These are phyloP conservation scores for Chaetura pelagica DNA, from an alignment of 2,113 vertebrate species.

Conservation along the genomic window DNA sequence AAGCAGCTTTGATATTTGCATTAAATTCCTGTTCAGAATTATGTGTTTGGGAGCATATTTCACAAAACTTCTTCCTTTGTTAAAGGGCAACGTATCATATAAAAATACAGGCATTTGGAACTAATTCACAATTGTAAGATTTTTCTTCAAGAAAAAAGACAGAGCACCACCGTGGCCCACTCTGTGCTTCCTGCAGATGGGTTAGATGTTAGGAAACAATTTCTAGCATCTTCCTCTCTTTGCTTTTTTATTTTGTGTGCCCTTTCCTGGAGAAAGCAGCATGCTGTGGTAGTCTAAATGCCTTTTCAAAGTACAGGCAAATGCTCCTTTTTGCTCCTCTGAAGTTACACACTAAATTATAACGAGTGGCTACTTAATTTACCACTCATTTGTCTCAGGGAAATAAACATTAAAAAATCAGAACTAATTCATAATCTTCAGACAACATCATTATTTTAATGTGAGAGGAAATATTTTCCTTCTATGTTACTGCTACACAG, in stretches of 20 bases:
- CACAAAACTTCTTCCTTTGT: conserved; percentile 4
- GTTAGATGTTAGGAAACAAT: not conserved
- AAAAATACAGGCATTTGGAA: conserved; percentile 2
- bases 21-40: not conserved
- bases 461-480: not conserved
- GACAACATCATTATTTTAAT: not conserved
- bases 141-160: not conserved
- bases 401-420: not conserved
- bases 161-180: not conserved
- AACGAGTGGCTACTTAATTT: not conserved
- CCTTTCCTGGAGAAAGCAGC: not conserved
- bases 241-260: not conserved
- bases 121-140: not conserved
- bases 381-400: not conserved
- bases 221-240: not conserved
- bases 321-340: not conserved
- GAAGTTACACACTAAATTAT: not conserved
- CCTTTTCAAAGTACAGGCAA: not conserved
- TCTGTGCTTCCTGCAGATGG: not conserved
- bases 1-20: conserved; percentile 12
- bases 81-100: not conserved
- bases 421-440: not conserved
- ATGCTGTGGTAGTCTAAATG: not conserved
- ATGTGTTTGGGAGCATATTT: not conserved
- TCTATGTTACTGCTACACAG: not conserved